These are phyloP conservation scores for Trochalopteron elliotii DNA, from an alignment of 2,113 vertebrate species.

Conservation along the genomic window DNA sequence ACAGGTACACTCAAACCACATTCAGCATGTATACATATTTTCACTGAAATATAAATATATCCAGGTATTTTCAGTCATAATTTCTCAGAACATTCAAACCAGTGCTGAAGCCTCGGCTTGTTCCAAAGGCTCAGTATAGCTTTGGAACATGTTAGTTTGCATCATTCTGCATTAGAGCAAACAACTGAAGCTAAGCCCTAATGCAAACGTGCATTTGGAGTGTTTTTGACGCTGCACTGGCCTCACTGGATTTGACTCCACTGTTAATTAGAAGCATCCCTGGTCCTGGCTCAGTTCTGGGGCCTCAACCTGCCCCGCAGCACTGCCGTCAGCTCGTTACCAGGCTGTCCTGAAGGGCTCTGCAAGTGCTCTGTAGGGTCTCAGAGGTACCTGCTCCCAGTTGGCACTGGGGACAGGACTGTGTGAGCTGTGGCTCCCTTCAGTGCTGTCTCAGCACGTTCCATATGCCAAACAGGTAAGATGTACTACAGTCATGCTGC, in stretches of 20 bases:
- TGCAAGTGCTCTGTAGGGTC: neutral
- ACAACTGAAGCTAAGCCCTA: neutral
- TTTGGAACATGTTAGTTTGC: neutral
- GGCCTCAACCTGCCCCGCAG: neutral
- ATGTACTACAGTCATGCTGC: neutral
- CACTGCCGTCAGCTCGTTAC: neutral
- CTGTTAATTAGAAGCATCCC: neutral
- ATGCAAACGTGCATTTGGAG: fast-evolving
- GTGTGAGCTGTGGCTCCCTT: neutral
- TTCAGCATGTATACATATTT: neutral
- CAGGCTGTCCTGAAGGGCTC: neutral
- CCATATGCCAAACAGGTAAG: fast-evolving
- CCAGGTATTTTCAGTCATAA: neutral
- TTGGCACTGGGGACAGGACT: fast-evolving
- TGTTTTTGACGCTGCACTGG: neutral
- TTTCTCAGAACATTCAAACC: neutral
- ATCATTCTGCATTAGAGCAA: neutral
- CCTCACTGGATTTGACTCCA: neutral
- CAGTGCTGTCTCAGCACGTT: fast-evolving
- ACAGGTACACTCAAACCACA: neutral
- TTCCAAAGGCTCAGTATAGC: neutral
- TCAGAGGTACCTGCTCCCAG: neutral
- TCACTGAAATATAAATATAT: neutral
- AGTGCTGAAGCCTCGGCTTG: neutral
- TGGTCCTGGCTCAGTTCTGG: neutral